Evolutionary conservation across 2,888 invertebrate species (phyloP), one percentile per base, ranked within the genome.

Genomic region (Melipona beecheii): DNA sequence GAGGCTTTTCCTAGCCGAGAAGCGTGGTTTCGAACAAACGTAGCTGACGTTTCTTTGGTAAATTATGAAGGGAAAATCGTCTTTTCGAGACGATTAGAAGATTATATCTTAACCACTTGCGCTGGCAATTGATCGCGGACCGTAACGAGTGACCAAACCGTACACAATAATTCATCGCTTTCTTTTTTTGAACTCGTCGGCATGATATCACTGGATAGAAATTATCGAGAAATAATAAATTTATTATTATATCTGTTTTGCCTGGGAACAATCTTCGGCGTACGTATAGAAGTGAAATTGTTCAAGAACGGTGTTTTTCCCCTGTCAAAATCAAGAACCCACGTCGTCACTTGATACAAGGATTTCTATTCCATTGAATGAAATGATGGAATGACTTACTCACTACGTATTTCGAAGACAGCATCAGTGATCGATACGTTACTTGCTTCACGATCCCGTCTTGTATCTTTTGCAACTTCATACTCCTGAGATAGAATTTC

Each of bases 11-110:
- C 69, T 70, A 21, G 17, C 11, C 60, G 21, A 80, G 68, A 43
- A 56, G 24, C 62, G 58, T 24, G 27, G 49, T 65, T 77, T 64
- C 68, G 71, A 82, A 77, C 76, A 82, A 82, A 81, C 66, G 60
- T 66, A 66, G 54, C 43, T 36, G 71, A 52, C 54, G 58, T n/a
- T 19, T 13, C 56, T 58, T 58, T 31, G 49, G 56, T 72, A 60
- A 74, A 17, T 27, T 50, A 31, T 36, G 71, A 43, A 43, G 62
- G 52, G 43, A 24, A 56, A 75, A 31, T 73, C 56, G 15, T 49
- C 43, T 60, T 27, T 50, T 4, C 31, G 31, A 31, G 31, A 31
- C 31, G 4, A 31, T 31, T 31, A 4, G 31, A 4, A 31, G 4
- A 4, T 31, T 31, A 31, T 4, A 31, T 31, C 31, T 31, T 4